Base-by-base conservation (phyloP, 2,797 vertebrate genomes). In the Synaphobranchus kaupii region DNA sequence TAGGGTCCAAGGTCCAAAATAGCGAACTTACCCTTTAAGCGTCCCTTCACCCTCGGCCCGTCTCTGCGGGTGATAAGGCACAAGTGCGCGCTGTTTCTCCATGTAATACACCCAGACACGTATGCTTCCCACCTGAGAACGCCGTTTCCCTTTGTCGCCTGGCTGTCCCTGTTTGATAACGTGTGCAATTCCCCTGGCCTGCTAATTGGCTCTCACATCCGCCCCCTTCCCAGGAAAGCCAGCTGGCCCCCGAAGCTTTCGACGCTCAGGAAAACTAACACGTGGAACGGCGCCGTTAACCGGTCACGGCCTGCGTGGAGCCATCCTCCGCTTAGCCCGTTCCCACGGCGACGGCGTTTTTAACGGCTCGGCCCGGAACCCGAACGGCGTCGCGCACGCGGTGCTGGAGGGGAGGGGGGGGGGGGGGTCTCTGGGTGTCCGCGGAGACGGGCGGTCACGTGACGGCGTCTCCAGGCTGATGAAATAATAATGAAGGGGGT, bases 401-500 rank as follows among this genome's bases (percentile, higher is more conserved):
- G 87, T 60, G 84, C 47, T 12, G 47, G n/a, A 10, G 52, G 54
- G 13, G 12, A 0, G 54, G 12, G 54, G 54, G 54, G 54, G 12
- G 10, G 15, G 0, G 3, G 54, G 3, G 15, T 73, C 84, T 48
- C 68, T 85, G 60, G 63, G 87, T 52, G 87, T 88, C 87, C 78
- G 15, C 56, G 13, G 56, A 81, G 84, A 58, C 12, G 12, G 60
- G 28, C 58, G 84, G 83, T 80, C 58, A 25, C 25, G 81, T 56
- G 63, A 44, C 52, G 68, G 4, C n/a, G 63, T 73, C 85, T 63
- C 80, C 13, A 48, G 34, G 22, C 80, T 76, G 80, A 88, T 88
- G 84, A 86, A 88, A 88, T 83, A 86, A 60, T 88, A 88, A 88
- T 88, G 85, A 71, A 76, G 84, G 52, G 63, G 50, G 31, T 25